phyloP scores from a whole-genome alignment of 2,113 vertebrate genomes.

The Calyptomena viridis region DNA sequence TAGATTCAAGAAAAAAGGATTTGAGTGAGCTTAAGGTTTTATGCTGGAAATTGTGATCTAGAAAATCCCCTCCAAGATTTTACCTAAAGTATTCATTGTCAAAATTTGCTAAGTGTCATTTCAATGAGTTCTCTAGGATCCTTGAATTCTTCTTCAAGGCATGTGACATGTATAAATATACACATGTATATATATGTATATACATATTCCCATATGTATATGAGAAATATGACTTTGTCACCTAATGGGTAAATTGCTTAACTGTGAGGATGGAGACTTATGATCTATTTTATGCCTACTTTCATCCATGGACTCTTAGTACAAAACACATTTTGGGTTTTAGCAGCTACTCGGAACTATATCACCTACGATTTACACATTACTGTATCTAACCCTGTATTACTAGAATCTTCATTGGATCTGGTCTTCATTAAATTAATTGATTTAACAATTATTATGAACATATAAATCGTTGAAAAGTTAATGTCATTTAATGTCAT shows the following conservation, averaged over 20 bases:
- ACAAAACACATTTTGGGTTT: neutral
- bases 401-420: neutral
- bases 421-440: neutral
- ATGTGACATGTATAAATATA: no score
- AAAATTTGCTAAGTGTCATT: neutral
- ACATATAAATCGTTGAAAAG: neutral
- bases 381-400: neutral
- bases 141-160: neutral
- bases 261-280: neutral
- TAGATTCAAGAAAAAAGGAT: neutral
- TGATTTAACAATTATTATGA: neutral
- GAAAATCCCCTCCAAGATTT: neutral
- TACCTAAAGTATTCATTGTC: neutral
- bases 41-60: neutral
- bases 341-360: neutral
- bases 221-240: neutral
- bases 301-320: neutral
- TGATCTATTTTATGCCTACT: neutral
- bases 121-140: neutral
- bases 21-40: neutral
- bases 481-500: neutral
- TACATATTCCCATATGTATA: no score
- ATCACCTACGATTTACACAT: neutral
- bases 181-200: no score
- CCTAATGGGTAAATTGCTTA: neutral